phyloP scores from a whole-genome alignment of 2,113 vertebrate genomes.

The Sebastes schlegelii region DNA sequence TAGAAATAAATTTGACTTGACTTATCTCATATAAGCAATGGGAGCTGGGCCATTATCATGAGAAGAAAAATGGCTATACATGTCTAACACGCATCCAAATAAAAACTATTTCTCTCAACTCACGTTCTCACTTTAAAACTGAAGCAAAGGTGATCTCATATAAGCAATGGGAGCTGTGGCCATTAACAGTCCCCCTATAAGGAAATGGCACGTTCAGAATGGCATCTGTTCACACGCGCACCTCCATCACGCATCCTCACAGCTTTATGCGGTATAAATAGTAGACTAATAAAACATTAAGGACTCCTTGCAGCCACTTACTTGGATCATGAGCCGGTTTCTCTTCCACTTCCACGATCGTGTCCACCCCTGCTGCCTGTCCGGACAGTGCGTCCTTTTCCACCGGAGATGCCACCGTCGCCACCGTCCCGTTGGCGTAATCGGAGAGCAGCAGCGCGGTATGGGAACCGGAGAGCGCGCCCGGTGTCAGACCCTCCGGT shows the following conservation, averaged over 20 bases:
- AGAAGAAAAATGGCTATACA: background rate
- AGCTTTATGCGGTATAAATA: conserved; percentile 63
- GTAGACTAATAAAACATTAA: conserved; percentile 42
- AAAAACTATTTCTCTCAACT: background rate
- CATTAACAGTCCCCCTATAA: conserved; percentile 68
- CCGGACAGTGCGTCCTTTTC: conserved; percentile 90
- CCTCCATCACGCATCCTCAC: conserved; percentile 53
- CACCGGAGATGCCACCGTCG: conserved; percentile 86
- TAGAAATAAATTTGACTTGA: too few species aligned
- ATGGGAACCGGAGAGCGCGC: conserved; percentile 91
- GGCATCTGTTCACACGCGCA: conserved; percentile 61
- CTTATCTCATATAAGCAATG: too few species aligned
- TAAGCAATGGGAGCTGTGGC: conserved; percentile 51
- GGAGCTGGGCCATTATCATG: too few species aligned
- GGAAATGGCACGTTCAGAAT: conserved; percentile 74
- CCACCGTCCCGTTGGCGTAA: conserved; percentile 88
- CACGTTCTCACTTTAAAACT: conserved; percentile 35
- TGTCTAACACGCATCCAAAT: conserved; percentile 7
- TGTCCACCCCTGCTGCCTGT: conserved; percentile 83
- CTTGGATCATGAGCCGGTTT: conserved; percentile 93
- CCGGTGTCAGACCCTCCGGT: conserved; percentile 89
- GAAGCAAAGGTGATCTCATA: conserved; percentile 35
- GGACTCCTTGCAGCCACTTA: conserved; percentile 86
- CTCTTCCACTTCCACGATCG: conserved; percentile 89
- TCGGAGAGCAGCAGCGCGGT: conserved; percentile 92